phyloP scores from a whole-genome alignment of 2,888 invertebrate species.

The Trisateles emortualis region DNA sequence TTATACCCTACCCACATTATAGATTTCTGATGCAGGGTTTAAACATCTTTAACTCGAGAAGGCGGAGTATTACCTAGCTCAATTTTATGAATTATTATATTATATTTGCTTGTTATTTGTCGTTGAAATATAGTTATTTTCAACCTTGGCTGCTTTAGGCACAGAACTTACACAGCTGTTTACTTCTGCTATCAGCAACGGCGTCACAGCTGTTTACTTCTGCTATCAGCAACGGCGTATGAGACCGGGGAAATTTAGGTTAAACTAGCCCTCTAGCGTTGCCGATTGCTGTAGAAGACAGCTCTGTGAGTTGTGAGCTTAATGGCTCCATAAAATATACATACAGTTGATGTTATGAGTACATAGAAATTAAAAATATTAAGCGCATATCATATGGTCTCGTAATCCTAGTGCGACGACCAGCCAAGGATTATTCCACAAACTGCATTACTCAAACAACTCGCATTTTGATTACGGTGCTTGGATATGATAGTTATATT shows the following conservation, averaged over 20 bases:
- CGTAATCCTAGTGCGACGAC: conserved; percentile 35
- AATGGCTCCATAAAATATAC: conserved; percentile 32
- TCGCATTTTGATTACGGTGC: conserved; percentile 77
- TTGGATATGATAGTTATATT: conserved; percentile 54
- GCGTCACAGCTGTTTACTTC: too few species aligned
- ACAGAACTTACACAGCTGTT: too few species aligned
- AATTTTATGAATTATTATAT: conserved; percentile 79
- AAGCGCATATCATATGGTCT: conserved; percentile 49
- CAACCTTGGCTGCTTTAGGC: conserved; percentile 49
- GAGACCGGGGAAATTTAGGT: too few species aligned
- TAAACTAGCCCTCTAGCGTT: too few species aligned
- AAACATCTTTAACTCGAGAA: conserved; percentile 45
- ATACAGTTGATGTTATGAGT: conserved; percentile 44
- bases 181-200: too few species aligned
- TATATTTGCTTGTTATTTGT: conserved; percentile 77
- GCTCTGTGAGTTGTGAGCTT: too few species aligned
- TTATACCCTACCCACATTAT: neutral
- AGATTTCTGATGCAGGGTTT: conserved; percentile 41
- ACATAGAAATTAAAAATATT: conserved; percentile 44
- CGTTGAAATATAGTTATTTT: conserved; percentile 62
- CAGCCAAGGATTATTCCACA: conserved; percentile 45
- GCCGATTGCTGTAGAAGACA: too few species aligned
- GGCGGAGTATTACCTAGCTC: conserved; percentile 77
- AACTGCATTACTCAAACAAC: conserved; percentile 64
- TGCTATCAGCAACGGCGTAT: too few species aligned